Conservation (phyloP, 2,888 invertebrate genomes). For the Drosophila villosipedis region DNA sequence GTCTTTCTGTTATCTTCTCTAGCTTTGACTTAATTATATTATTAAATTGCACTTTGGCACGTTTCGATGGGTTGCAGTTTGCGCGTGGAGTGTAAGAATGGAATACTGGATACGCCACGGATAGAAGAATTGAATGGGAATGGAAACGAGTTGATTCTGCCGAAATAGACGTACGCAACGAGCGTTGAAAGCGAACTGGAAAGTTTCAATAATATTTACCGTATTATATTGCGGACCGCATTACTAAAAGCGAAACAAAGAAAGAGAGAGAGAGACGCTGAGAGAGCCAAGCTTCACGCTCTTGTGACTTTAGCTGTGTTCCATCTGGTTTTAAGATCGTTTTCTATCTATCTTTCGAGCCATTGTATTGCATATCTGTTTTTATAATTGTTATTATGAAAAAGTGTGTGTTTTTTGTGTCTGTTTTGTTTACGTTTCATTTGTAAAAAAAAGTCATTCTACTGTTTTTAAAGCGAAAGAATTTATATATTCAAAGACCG, state of each 20-base stretch:
- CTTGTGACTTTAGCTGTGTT: conserved; percentile 39
- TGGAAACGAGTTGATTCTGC: neutral
- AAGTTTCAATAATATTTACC: conserved; percentile 71
- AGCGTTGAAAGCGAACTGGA: conserved; percentile 76
- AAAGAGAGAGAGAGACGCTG: conserved; percentile 23
- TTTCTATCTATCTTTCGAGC: conserved; percentile 53
- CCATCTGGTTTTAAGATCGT: conserved; percentile 57
- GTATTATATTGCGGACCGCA: conserved; percentile 56
- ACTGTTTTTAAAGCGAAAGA: no score
- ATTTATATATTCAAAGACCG: neutral
- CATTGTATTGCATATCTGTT: conserved; percentile 7
- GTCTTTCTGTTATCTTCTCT: conserved; percentile 2
- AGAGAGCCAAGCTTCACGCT: conserved; percentile 32
- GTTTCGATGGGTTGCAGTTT: conserved; percentile 1
- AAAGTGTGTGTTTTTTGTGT: conserved; percentile 12
- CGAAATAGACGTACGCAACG: conserved; percentile 51
- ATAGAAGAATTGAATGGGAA: conserved; percentile 13
- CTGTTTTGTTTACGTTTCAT: conserved; percentile 19
- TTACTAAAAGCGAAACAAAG: conserved; percentile 15
- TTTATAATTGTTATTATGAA: conserved; percentile 14
- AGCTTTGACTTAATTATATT: neutral
- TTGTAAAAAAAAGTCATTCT: neutral
- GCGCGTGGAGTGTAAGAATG: neutral
- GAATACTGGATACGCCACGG: conserved; percentile 3
- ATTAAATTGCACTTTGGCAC: conserved; percentile 12